These are phyloP conservation scores for Silurus aristotelis DNA, from an alignment of 2,797 vertebrate species.

Conservation along the genomic window DNA sequence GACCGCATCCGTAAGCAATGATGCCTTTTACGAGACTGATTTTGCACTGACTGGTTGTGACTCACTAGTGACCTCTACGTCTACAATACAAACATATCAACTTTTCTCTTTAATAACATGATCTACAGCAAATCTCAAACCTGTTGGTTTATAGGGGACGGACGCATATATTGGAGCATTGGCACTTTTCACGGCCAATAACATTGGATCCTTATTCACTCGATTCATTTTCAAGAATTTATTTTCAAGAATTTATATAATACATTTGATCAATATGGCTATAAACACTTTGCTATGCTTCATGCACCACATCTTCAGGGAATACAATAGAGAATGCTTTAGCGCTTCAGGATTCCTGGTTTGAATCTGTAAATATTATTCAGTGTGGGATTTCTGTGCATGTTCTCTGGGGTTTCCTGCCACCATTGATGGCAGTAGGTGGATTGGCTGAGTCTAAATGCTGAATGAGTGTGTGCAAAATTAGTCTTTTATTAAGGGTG, in stretches of 20 bases:
- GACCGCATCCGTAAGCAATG: not conserved
- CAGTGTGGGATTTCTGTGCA: not conserved
- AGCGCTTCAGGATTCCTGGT: not conserved
- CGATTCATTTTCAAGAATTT: too few species aligned
- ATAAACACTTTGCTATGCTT: too few species aligned
- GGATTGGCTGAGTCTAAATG: not conserved
- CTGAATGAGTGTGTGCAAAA: not conserved
- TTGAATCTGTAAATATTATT: not conserved
- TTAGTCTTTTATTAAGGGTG: not conserved
- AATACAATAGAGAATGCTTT: not conserved
- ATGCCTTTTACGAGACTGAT: not conserved
- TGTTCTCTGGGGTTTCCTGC: not conserved
- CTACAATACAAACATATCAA: not conserved
- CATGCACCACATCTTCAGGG: not conserved
- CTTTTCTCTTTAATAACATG: not conserved
- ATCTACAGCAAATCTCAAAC: not conserved
- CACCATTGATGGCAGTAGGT: not conserved
- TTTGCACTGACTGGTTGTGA: not conserved
- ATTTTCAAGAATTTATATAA: not conserved
- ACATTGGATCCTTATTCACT: not conserved
- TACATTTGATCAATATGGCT: not conserved
- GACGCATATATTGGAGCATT: not conserved
- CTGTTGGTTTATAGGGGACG: not conserved
- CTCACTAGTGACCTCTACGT: not conserved
- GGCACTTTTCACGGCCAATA: not conserved